These are phyloP conservation scores for Drosophila equinoxialis DNA, from an alignment of 1,140 invertebrate genomes.

Conservation along the genomic window DNA sequence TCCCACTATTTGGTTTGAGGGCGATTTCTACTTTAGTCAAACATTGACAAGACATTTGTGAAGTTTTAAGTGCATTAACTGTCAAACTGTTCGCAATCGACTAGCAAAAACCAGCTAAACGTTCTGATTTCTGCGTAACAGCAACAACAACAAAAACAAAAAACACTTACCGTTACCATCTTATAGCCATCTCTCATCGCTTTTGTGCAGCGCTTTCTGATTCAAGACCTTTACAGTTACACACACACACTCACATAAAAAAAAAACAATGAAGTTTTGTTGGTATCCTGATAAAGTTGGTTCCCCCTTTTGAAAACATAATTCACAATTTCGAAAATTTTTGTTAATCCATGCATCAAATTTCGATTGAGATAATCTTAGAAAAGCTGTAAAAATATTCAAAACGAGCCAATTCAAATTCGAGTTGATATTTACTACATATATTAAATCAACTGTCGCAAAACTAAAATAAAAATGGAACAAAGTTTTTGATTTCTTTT, in stretches of 20 bases:
- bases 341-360: too few species aligned
- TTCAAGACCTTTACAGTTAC: background rate
- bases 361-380: too few species aligned
- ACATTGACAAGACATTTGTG: constrained; percentile 79
- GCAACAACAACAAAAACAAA: background rate
- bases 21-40: constrained; percentile 63
- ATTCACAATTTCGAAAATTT: too few species aligned
- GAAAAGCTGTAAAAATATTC: too few species aligned
- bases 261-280: too few species aligned
- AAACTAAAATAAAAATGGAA: constrained; percentile 29
- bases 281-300: too few species aligned
- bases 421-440: background rate
- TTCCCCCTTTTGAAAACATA: too few species aligned
- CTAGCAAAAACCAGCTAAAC: background rate
- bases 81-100: constrained; percentile 33
- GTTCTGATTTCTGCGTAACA: background rate
- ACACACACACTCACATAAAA: background rate
- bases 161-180: background rate
- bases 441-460: background rate
- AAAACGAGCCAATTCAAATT: too few species aligned
- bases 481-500: constrained; percentile 18
- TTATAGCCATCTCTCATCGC: background rate
- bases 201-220: background rate
- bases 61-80: constrained; percentile 80
- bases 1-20: constrained; percentile 53